Evolutionary conservation across 2,888 invertebrate genomes (phyloP).

Genomic region (Pachycephus smyrnensis): DNA sequence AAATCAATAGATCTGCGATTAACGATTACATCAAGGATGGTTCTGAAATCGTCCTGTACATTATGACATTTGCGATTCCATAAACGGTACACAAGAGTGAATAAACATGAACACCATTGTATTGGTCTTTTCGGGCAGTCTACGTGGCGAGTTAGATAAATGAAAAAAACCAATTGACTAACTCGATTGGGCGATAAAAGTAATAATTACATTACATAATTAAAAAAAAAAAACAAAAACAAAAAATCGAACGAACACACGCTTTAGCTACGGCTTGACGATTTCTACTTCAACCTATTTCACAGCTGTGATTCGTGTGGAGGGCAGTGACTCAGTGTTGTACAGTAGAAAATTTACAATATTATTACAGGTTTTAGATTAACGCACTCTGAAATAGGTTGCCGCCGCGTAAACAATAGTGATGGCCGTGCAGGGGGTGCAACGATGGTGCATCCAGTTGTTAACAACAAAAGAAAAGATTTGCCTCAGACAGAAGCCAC

Average conservation of each 20-base stretch:
- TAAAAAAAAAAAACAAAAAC: slow-evolving; percentile 12
- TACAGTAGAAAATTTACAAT: slow-evolving; percentile 39
- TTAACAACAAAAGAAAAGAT: neutral
- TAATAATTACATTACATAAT: neutral
- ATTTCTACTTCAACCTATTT: slow-evolving; percentile 44
- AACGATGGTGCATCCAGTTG: neutral
- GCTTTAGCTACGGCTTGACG: slow-evolving; percentile 19
- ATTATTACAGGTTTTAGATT: slow-evolving; percentile 33
- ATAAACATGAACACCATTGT: neutral
- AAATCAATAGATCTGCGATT: neutral
- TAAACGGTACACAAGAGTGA: neutral
- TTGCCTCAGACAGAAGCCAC: neutral
- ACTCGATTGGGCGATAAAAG: neutral
- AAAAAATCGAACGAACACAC: slow-evolving; percentile 21
- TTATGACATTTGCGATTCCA: neutral
- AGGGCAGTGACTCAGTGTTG: slow-evolving; percentile 59
- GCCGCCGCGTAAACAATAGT: neutral
- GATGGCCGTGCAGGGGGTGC: neutral
- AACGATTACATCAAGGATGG: neutral
- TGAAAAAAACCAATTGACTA: slow-evolving; percentile 1
- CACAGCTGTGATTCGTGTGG: slow-evolving; percentile 53
- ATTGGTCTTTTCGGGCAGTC: slow-evolving; percentile 8
- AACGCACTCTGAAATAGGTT: slow-evolving; percentile 42
- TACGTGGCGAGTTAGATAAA: slow-evolving; percentile 2
- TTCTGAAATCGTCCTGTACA: neutral